Conservation (phyloP, 1,140 invertebrate genomes). For the Medauroidea extradentata region DNA sequence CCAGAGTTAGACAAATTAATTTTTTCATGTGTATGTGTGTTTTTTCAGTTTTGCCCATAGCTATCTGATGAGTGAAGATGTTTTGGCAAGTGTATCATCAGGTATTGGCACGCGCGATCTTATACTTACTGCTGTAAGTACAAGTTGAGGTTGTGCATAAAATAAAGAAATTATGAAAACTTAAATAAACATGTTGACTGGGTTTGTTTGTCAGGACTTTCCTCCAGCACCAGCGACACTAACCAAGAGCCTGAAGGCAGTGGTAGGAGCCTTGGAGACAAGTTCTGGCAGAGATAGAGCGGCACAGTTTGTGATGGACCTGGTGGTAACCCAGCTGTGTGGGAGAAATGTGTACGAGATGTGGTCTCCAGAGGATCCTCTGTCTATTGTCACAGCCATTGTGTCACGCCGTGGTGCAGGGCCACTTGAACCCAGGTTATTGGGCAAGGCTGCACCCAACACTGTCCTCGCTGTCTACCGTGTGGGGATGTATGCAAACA, state of each 20-base stretch:
- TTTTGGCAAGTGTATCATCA: constrained; percentile 61
- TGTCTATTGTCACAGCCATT: constrained; percentile 61
- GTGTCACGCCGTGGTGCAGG: constrained; percentile 49
- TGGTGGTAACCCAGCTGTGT: constrained; percentile 74
- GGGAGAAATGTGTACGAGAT: constrained; percentile 78
- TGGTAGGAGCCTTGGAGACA: constrained; percentile 69
- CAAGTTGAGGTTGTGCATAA: too few species aligned
- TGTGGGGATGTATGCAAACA: constrained; percentile 80
- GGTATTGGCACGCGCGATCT: constrained; percentile 79
- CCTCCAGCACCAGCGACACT: constrained; percentile 63
- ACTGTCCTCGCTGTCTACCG: constrained; percentile 77
- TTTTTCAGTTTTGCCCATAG: constrained; percentile 53
- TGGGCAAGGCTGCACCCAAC: constrained; percentile 68
- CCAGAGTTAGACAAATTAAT: too few species aligned
- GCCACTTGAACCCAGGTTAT: constrained; percentile 69
- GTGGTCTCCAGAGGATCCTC: constrained; percentile 74
- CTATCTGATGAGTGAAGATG: constrained; percentile 60
- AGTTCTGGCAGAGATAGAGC: constrained; percentile 57
- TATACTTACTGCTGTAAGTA: constrained; percentile 66
- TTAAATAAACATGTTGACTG: constrained; percentile 9
- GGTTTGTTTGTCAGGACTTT: constrained; percentile 59
- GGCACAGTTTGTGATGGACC: constrained; percentile 77
- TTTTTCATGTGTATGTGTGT: too few species aligned
- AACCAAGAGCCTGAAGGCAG: constrained; percentile 72
- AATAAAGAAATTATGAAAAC: too few species aligned